A percentile compares a stretch with the other conserved stretches of the same genome.
These are phyloP conservation scores for Oceanites oceanicus DNA, from an alignment of 2,113 vertebrate species.

Conservation along the genomic window DNA sequence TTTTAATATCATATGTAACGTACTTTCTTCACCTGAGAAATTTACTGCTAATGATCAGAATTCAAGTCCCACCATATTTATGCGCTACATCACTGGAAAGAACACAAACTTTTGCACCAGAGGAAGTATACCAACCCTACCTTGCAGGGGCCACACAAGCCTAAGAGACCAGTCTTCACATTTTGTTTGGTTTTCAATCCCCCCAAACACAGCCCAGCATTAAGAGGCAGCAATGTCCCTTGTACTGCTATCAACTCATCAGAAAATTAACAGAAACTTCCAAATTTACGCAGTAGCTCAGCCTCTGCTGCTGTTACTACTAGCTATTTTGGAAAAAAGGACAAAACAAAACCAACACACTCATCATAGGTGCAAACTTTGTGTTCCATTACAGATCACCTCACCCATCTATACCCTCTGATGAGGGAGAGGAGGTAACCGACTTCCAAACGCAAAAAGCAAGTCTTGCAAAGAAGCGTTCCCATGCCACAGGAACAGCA, in stretches of 20 bases:
- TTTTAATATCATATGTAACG: not conserved
- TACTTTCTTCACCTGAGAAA: not conserved
- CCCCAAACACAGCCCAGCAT: fast-evolving
- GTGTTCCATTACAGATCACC: not conserved
- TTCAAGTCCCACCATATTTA: not conserved
- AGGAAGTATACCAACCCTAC: not conserved
- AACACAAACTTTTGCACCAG: not conserved
- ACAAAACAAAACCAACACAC: not conserved
- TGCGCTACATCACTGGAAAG: not conserved
- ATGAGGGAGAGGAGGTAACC: not conserved
- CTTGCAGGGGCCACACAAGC: not conserved
- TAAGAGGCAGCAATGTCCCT: not conserved
- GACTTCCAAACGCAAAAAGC: not conserved
- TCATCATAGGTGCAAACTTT: not conserved
- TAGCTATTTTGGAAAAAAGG: not conserved
- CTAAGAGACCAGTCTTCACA: fast-evolving
- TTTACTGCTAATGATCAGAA: not conserved
- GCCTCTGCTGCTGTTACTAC: not conserved
- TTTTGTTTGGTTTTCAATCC: not conserved
- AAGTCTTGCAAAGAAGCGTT: not conserved
- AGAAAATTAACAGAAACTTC: not conserved
- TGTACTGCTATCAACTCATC: not conserved
- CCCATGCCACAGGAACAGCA: not conserved
- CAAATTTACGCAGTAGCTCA: not conserved
- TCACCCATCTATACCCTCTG: not conserved